Conservation (phyloP, 2,888 invertebrate genomes). For the Coelopa pilipes region DNA sequence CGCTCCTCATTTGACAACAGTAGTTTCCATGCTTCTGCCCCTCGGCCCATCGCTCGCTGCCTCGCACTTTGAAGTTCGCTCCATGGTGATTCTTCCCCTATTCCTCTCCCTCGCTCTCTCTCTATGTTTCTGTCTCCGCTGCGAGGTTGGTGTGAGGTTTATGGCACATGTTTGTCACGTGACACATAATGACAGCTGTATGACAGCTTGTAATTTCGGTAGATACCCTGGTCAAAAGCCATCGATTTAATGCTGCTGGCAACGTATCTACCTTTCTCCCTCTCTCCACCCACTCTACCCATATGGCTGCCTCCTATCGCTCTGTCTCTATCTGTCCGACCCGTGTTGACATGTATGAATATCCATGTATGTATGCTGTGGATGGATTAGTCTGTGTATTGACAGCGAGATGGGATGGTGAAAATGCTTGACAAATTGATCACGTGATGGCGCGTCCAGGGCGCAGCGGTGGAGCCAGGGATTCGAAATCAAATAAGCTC, state of each 20-base stretch:
- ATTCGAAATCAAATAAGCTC: slow-evolving; percentile 1
- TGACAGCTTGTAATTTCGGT: slow-evolving; percentile 46
- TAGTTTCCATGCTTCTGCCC: too few relatives aligned
- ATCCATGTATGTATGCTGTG: too few relatives aligned
- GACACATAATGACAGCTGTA: slow-evolving; percentile 52
- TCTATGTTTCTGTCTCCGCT: too few relatives aligned
- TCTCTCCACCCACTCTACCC: too few relatives aligned
- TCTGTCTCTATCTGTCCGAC: slow-evolving; percentile 43
- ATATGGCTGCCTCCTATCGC: too few relatives aligned
- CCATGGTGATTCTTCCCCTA: too few relatives aligned
- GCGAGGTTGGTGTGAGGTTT: background rate
- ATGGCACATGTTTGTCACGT: slow-evolving; percentile 24
- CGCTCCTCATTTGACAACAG: too few relatives aligned
- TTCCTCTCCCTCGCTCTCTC: too few relatives aligned
- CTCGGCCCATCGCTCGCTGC: too few relatives aligned
- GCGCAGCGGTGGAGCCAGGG: slow-evolving; percentile 39
- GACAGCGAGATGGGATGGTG: slow-evolving; percentile 31
- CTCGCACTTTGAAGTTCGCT: too few relatives aligned
- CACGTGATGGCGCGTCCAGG: slow-evolving; percentile 50
- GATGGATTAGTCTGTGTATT: background rate
- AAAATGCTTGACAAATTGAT: slow-evolving; percentile 57
- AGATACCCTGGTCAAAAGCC: background rate
- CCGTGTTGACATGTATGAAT: background rate
- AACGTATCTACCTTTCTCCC: too few relatives aligned
- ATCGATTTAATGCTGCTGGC: slow-evolving; percentile 11